Base-by-base conservation (phyloP, 2,888 invertebrate genomes). In the Heliconius sara region DNA sequence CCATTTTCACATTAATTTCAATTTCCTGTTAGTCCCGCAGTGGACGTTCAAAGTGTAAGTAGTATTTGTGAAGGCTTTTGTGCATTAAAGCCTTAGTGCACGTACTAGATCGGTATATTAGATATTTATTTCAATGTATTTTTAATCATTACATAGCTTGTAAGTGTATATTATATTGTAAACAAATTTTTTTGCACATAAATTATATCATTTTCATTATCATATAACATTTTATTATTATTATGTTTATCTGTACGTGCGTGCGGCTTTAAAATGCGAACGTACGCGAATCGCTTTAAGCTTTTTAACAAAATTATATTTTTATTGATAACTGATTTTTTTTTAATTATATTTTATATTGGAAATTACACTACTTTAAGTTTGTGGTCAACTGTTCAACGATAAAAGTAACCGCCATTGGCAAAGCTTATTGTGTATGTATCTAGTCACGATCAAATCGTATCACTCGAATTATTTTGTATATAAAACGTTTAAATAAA, bases 51-150 rank as follows among this genome's bases (percentile, higher is more conserved):
- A 84, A 87, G 85, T 83, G 87, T 83, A 87, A 89, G 95, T 94
- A 95, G 95, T 95, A 95, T 94, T 94, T 94, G 95, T 94, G 89
- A 91, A 90, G 95, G 88, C 95, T 95, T 95, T 95, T 93, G 90
- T 73, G 88, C 88, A 87, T 89, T 94, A 95, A 95, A 95, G 95
- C 93, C 95, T 93, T 88, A 87, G 87, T 87, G 93, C 93, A 95
- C 92, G 95, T 95, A 93, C 95, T 83, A 70, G 82, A 83, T 84
- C 83, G 83, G 85, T 89, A 91, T 81, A 80, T 82, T 91, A 91
- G 88, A 83, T 84, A 88, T 91, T 91, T 91, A 91, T 91, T 90
- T 86, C 89, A 82, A 82, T 83, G 66, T 60, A 73, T 60, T 6
- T 73, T 79, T 90, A 91, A 92, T 89, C 90, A 91, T 90, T 89